Evolutionary conservation across 2,113 vertebrate genomes (phyloP), one percentile per base, ranked within the genome.

Genomic region (Bettongia penicillata): DNA sequence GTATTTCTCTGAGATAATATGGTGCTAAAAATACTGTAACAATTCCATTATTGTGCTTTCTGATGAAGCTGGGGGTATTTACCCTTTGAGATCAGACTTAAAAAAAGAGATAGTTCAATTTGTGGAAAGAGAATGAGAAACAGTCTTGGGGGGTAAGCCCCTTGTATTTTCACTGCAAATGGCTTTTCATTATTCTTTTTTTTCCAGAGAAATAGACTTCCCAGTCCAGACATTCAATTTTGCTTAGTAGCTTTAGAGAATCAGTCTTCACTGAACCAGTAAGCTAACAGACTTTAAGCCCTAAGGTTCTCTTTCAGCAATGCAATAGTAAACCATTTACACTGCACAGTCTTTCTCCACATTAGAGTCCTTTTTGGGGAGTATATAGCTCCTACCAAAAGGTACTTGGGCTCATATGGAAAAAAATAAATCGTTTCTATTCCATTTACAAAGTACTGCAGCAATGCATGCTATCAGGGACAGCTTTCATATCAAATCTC

Each of bases 21-120:
- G 53, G 31, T 49, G 89, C 55, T 95, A 97, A 95, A 96, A 95
- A 91, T 51, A 57, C 28, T 91, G 89, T 93, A 91, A 77, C 94
- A 24, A 19, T 94, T 11, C 1, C 89, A 26, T 61, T 93, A 94
- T 96, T 92, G 91, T 57, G 95, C 96, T 91, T 97, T 97, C 23
- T 31, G 51, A 57, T 90, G 8, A 92, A 37, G 95, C 90, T 61
- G 51, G 48, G 93, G 89, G 68, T 37, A 93, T 96, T 96, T 92
- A 3, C 10, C 89, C 53, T 47, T 89, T 26, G 31, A 96, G 94
- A 93, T 93, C 95, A 98, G 93, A 57, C 48, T 14, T 94, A 97
- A 97, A 90, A 96, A 95, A 89, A 53, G 3, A 48, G 48, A 53
- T 93, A 96, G 61, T 23, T 25, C 25, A 48, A 26, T 49, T 90